Base-by-base conservation (phyloP, 2,888 invertebrate species). In the Ochropleura plecta region DNA sequence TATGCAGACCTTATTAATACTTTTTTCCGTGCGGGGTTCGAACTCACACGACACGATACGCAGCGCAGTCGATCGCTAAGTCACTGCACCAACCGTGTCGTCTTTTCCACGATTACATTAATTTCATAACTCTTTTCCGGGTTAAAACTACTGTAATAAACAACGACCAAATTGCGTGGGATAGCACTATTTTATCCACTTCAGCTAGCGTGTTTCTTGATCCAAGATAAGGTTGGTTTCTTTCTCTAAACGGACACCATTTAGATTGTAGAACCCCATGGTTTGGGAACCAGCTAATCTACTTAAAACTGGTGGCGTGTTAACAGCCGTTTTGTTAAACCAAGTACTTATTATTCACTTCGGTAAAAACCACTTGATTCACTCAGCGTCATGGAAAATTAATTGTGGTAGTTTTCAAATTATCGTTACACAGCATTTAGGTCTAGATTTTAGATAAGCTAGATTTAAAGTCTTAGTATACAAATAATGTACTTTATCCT, bases 161-260 rank as follows among this genome's bases (percentile, higher is more conserved):
- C 60, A 82, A 78, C 40, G 83, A 71, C 18, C 14, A 0, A 6
- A 63, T 84, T 57, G 66, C 79, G 63, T 84, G 79, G 44, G 16
- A 55, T 30, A 42, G 10, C 10, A 20, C 70, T 30, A 16, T 83
- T 79, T 55, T 16, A 44, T 5, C 46, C 51, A 16, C 60, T 20
- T 44, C 4, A 20, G 79, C 14, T 83, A 44, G 83, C 83, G 73
- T 83, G 46, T 72, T 83, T 12, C 59, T 20, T 49, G 4, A 59
- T 42, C 48, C 53, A 63, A 64, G 73, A 80, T 84, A 84, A 64
- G 57, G 18, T 8, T 12, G 20, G 40, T 48, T 53, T 3, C 59
- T 84, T 66, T 46, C 53, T 73, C 44, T 44, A 48, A 83, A 65
- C 66, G 81, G 73, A 84, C 63, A 84, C n/a, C 73, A 73, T 79